phyloP scores from a whole-genome alignment of 2,888 invertebrate species.

The Andrena bucephala region DNA sequence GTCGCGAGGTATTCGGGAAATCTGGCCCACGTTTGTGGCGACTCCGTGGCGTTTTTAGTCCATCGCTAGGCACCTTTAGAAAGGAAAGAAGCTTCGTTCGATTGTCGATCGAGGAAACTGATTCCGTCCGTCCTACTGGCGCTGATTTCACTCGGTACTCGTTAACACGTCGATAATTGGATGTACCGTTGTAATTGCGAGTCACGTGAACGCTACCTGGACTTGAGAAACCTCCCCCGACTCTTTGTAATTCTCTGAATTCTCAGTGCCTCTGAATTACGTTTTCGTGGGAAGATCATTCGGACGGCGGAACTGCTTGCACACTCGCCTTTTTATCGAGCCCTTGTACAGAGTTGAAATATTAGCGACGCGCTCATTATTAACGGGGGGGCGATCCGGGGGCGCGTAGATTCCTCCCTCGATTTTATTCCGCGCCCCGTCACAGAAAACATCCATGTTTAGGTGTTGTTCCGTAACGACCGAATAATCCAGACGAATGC shows the following conservation, averaged over 20 bases:
- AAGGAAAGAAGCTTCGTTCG: conserved; percentile 59
- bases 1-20: neutral
- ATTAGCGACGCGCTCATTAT: conserved; percentile 30
- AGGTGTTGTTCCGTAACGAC: conserved; percentile 23
- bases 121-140: conserved; percentile 44
- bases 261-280: neutral
- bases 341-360: neutral
- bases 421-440: conserved; percentile 22
- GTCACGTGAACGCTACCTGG: conserved; percentile 31
- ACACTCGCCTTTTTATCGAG: neutral
- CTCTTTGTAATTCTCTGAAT: conserved; percentile 1
- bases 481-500: conserved; percentile 50
- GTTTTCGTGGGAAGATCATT: neutral
- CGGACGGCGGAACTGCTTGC: too few species aligned
- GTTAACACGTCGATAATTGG: conserved; percentile 58
- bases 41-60: neutral
- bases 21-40: neutral
- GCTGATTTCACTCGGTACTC: conserved; percentile 56
- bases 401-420: conserved; percentile 22
- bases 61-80: conserved; percentile 8
- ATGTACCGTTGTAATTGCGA: conserved; percentile 50
- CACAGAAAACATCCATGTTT: conserved; percentile 41
- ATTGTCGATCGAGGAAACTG: conserved; percentile 67
- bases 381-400: conserved; percentile 18
- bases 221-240: conserved; percentile 18